A percentile compares a stretch with the other conserved stretches of the same genome.
Evolutionary conservation across 1,140 invertebrate species (phyloP).

Genomic region (Drosophila suzukii): DNA sequence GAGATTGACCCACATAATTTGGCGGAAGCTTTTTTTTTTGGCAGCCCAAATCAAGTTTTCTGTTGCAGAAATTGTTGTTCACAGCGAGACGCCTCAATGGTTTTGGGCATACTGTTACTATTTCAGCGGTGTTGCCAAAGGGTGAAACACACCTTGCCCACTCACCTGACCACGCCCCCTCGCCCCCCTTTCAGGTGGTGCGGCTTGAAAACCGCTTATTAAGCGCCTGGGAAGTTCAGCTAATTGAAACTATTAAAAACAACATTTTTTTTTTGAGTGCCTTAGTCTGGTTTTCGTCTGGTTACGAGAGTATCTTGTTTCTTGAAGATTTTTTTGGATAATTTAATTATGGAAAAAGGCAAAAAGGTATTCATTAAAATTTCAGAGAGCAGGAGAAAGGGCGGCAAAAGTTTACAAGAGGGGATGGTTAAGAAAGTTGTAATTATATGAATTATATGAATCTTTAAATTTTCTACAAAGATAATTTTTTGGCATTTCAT

Average conservation of each 20-base stretch:
- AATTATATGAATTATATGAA: background rate
- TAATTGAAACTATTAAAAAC: slow-evolving; percentile 54
- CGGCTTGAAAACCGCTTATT: slow-evolving; percentile 23
- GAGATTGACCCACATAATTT: slow-evolving; percentile 43
- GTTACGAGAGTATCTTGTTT: slow-evolving; percentile 7
- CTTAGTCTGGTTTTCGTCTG: slow-evolving; percentile 3
- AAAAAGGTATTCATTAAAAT: slow-evolving; percentile 7
- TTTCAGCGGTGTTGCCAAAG: slow-evolving; percentile 49
- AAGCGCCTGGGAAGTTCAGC: slow-evolving; percentile 48
- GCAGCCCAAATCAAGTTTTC: slow-evolving; percentile 40
- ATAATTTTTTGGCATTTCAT: background rate
- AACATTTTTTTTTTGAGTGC: slow-evolving; percentile 3
- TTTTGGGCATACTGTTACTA: slow-evolving; percentile 36
- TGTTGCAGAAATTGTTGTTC: slow-evolving; percentile 47
- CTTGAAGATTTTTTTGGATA: slow-evolving; percentile 5
- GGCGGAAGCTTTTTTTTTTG: slow-evolving; percentile 34
- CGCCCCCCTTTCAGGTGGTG: background rate
- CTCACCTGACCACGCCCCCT: slow-evolving; percentile 28
- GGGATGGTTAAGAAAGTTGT: background rate
- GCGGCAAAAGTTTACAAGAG: background rate
- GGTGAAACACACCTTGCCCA: slow-evolving; percentile 39
- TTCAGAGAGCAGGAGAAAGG: slow-evolving; percentile 7
- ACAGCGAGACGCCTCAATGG: slow-evolving; percentile 49
- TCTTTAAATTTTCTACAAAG: background rate
- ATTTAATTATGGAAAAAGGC: slow-evolving; percentile 21